Base-by-base conservation (phyloP, 2,888 invertebrate species). In the Brachypalpus laphriformis region DNA sequence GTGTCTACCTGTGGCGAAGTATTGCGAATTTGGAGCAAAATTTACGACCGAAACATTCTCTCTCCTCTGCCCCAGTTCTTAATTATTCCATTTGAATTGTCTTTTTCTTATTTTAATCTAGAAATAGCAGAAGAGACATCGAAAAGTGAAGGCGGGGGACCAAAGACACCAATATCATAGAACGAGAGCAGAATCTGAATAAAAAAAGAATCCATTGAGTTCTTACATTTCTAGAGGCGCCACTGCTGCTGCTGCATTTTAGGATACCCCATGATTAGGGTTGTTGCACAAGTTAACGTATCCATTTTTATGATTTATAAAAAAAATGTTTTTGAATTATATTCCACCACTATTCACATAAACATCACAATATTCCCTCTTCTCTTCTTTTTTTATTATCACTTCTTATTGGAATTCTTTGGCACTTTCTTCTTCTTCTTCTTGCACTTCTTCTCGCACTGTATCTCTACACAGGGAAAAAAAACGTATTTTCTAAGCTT, bases 401-500 rank as follows among this genome's bases (percentile, higher is more conserved):
- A 57, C 34, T 68, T 83, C 83, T 85, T 56, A 81, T 81, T 85
- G 75, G 85, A n/a, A 85, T 81, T 85, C 81, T 75, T 85, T 85
- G 85, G 85, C 81, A 85, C 85, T 75, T 81, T 81, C 81, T 75
- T 80, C 80, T 77, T 77, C 71, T 47, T 63, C 80, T 77, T 77
- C 71, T 47, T 63, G 80, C 74, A 74, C 68, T 65, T 74, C 70
- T 74, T 66, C 14, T 28, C 42, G 25, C 72, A 56, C 16, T 47
- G 61, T 59, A 47, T 57, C 25, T 78, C 16, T 5, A 25, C 25
- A 25, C 3, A 25, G 5, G 40, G n/a, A 31, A 9, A 31, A 66
- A 68, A 56, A 65, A 47, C 14, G 22, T 63, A 63, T 68, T 61
- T 66, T 61, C 45, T 49, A 31, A 16, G n/a, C 37, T 51, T 47